phyloP scores from a whole-genome alignment of 2,113 vertebrate species.

The Sinocyclocheilus anophthalmus region DNA sequence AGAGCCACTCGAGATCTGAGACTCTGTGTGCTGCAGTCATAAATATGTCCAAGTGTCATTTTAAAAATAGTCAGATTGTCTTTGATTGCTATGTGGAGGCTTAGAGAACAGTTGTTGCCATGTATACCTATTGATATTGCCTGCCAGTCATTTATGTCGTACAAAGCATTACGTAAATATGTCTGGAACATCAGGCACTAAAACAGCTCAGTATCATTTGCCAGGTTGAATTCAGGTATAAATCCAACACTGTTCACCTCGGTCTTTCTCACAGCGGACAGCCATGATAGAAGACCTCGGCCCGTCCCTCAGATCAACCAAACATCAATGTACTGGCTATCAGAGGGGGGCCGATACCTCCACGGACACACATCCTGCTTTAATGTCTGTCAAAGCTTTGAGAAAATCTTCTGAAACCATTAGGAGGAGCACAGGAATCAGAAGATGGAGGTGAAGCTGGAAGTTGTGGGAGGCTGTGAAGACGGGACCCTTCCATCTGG shows the following conservation, averaged over 20 bases:
- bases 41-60: neutral
- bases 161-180: neutral
- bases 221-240: neutral
- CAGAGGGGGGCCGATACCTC: neutral
- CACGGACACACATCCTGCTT: neutral
- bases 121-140: neutral
- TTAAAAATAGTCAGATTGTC: neutral
- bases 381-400: constrained; percentile 26
- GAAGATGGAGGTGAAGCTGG: neutral
- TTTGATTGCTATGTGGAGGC: constrained; percentile 3
- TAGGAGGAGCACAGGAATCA: constrained; percentile 15
- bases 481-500: neutral
- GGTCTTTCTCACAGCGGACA: neutral
- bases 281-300: neutral
- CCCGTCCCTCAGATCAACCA: neutral
- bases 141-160: neutral
- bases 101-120: neutral
- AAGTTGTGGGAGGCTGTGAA: constrained; percentile 11
- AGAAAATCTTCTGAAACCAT: constrained; percentile 16
- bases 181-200: neutral
- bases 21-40: neutral
- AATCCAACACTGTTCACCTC: neutral
- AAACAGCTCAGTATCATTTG: neutral
- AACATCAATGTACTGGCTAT: neutral
- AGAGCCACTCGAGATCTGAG: neutral